Evolutionary conservation across 2,888 invertebrate species (phyloP).

Genomic region (Strigamia maritima): DNA sequence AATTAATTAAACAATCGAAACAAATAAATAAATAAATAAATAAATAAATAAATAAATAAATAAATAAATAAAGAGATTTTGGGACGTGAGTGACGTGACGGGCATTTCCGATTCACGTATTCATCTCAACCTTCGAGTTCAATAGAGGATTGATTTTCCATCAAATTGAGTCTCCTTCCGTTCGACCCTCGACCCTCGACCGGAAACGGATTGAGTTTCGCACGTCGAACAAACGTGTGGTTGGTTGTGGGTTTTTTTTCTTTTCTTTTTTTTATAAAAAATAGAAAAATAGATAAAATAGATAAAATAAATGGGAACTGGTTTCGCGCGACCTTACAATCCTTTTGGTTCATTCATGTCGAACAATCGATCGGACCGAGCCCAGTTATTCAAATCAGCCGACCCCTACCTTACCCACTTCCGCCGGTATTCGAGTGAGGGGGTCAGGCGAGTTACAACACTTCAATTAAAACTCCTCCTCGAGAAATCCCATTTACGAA

Average conservation of each 20-base stretch:
- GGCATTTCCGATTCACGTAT: not conserved
- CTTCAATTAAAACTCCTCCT: not conserved
- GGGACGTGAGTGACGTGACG: too few species aligned
- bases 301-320: not conserved
- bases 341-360: not conserved
- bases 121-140: not conserved
- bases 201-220: slow-evolving; percentile 22
- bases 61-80: too few species aligned
- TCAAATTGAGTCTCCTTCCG: not conserved
- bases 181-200: not conserved
- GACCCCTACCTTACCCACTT: not conserved
- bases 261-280: too few species aligned
- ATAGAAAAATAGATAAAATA: not conserved
- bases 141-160: not conserved
- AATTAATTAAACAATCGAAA: not conserved
- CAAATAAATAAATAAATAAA: too few species aligned
- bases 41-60: too few species aligned
- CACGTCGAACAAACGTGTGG: not conserved
- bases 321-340: not conserved
- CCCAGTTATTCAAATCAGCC: not conserved
- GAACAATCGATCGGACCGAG: not conserved
- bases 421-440: not conserved
- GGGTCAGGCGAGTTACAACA: not conserved
- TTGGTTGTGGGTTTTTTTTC: too few species aligned
- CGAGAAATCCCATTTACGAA: not conserved